phyloP scores from a whole-genome alignment of 1,140 invertebrate species.

The Phymastichus coffea region DNA sequence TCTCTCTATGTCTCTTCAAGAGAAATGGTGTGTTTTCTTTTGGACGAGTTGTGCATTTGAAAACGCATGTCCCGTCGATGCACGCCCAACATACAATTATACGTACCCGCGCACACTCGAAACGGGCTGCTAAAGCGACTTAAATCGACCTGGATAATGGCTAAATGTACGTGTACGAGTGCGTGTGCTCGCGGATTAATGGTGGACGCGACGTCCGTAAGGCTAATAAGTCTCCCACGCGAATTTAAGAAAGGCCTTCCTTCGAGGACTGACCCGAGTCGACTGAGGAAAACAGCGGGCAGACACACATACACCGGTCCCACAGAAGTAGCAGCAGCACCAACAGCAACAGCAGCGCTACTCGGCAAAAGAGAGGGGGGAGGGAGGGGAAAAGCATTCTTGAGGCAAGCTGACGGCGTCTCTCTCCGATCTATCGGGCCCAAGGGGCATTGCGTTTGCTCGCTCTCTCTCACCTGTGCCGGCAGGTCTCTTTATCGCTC shows the following conservation, averaged over 20 bases:
- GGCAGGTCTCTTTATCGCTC: slow-evolving; percentile 17
- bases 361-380: slow-evolving; percentile 13
- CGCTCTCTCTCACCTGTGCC: slow-evolving; percentile 13
- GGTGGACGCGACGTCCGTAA: too few relatives aligned
- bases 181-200: too few relatives aligned
- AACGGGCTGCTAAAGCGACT: too few relatives aligned
- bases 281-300: slow-evolving; percentile 42
- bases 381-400: slow-evolving; percentile 49
- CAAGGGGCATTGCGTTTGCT: slow-evolving; percentile 35
- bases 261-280: slow-evolving; percentile 51
- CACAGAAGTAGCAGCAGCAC: slow-evolving; percentile 34
- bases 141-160: background rate
- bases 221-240: slow-evolving; percentile 20
- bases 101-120: too few relatives aligned
- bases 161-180: slow-evolving; percentile 29
- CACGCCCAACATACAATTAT: background rate
- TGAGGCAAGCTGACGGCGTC: slow-evolving; percentile 47
- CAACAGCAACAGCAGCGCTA: too few relatives aligned
- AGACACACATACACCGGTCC: slow-evolving; percentile 41
- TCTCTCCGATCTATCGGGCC: slow-evolving; percentile 51
- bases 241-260: slow-evolving; percentile 39
- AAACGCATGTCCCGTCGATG: too few relatives aligned
- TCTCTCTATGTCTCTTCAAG: too few relatives aligned
- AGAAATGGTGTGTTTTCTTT: too few relatives aligned
- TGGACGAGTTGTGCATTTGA: too few relatives aligned